These are phyloP conservation scores for Poecilia picta DNA, from an alignment of 2,797 vertebrate genomes.

Conservation along the genomic window DNA sequence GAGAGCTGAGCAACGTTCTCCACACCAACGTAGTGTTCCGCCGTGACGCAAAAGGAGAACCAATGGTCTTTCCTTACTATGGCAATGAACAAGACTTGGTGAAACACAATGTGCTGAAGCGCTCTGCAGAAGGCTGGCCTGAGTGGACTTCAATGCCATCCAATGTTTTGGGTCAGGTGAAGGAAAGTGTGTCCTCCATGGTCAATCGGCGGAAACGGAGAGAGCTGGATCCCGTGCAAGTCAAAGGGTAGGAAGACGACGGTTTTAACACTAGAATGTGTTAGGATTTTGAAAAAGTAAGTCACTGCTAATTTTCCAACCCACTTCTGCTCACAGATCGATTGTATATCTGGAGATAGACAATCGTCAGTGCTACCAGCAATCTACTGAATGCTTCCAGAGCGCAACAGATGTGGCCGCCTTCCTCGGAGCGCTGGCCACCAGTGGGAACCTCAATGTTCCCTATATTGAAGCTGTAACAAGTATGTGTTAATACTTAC, in stretches of 20 bases:
- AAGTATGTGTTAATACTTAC: conserved; percentile 80
- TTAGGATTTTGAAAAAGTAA: background rate
- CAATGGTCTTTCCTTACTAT: conserved; percentile 95
- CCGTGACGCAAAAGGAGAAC: conserved; percentile 86
- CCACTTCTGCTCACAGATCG: conserved; percentile 70
- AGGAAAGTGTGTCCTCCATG: conserved; percentile 78
- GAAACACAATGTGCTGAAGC: conserved; percentile 90
- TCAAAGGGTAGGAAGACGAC: conserved; percentile 78
- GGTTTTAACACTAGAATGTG: background rate
- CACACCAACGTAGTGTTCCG: conserved; percentile 98
- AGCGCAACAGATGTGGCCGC: conserved; percentile 94
- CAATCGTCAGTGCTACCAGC: conserved; percentile 96
- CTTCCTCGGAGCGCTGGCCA: conserved; percentile 94
- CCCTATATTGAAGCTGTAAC: conserved; percentile 97
- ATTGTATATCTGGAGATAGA: conserved; percentile 97
- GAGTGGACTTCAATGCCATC: conserved; percentile 80
- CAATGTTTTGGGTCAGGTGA: conserved; percentile 81
- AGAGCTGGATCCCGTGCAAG: conserved; percentile 90
- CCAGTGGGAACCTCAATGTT: conserved; percentile 92
- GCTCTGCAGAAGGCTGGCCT: conserved; percentile 85
- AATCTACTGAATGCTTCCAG: conserved; percentile 94
- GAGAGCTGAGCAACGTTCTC: conserved; percentile 95
- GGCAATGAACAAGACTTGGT: conserved; percentile 93
- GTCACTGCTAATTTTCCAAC: background rate
- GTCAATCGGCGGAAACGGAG: conserved; percentile 81